A percentile compares a stretch with the other conserved stretches of the same genome.
phyloP scores from a whole-genome alignment of 2,113 vertebrate genomes.

The Hypomesus transpacificus region DNA sequence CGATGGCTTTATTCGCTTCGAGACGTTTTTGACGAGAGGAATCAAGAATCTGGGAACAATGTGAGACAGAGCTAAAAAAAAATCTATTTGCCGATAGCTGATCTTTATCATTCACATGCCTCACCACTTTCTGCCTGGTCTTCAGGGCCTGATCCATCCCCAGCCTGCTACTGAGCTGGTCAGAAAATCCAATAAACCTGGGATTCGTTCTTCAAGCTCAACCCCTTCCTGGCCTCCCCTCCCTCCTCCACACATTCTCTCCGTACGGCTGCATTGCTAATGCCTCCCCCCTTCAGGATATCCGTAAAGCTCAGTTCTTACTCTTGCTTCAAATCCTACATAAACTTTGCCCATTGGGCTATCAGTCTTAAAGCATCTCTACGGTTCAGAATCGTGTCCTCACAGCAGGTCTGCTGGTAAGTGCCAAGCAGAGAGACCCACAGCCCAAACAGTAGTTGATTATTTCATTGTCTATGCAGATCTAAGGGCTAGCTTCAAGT shows the following conservation, averaged over 20 bases:
- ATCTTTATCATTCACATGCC: constrained; percentile 22
- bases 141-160: constrained; percentile 21
- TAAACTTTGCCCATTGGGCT: constrained; percentile 19
- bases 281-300: constrained; percentile 8
- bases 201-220: constrained; percentile 23
- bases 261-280: constrained; percentile 1
- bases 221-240: background rate
- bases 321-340: constrained; percentile 23
- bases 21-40: background rate
- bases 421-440: background rate
- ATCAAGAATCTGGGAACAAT: constrained; percentile 7
- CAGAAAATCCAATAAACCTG: constrained; percentile 32
- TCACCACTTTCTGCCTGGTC: constrained; percentile 14
- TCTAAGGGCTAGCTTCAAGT: background rate
- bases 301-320: constrained; percentile 19
- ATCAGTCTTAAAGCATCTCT: constrained; percentile 11
- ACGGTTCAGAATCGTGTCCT: constrained; percentile 11
- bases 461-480: too few species aligned
- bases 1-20: too few species aligned
- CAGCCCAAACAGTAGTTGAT: background rate
- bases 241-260: background rate
- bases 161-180: constrained; percentile 18
- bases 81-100: constrained; percentile 21
- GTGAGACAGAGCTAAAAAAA: constrained; percentile 5
- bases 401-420: constrained; percentile 15